Base-by-base conservation (phyloP, 1,140 invertebrate genomes). In the Temnothorax curvispinosus region DNA sequence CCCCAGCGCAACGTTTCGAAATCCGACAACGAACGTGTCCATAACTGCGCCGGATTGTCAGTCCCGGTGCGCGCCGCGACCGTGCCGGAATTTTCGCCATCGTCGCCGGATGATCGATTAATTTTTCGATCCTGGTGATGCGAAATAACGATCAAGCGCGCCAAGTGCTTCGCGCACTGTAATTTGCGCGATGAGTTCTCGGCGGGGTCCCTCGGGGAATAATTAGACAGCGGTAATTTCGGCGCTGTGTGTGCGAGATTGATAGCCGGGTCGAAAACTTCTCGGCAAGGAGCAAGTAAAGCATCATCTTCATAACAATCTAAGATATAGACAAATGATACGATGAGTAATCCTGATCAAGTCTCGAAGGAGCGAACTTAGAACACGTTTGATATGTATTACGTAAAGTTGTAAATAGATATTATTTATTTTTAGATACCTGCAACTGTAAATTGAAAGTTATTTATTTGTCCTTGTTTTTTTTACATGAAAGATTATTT, bases 171-270 rank as follows among this genome's bases (percentile, higher is more conserved):
- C 18, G 18, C 50, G 11, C 8, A 13, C 44, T 38, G 35, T 58
- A 85, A 85, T 85, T 85, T 85, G 72, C 76, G 41, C 77, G 54
- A 80, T 78, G 60, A 65, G 85, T 87, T 85, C 58, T 21, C 77
- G 41, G 44, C 72, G 27, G 58, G n/a, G 62, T 87, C 65, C 62
- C 88, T 41, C 72, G 35, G 85, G 65, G 85, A 90, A 86, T 75
- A 90, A 90, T 90, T 90, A 87, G 88, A 72, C 85, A 80, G 44
- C 54, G 75, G 52, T 89, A 87, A 87, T 87, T 87, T 82, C 35
- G n/a, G 21, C 38, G 32, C 2, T 47, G 52, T 58, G 27, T 27
- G 35, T 81, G 64, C 11, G 32, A 41, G 64, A 87, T 58, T 76
- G 89, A 88, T 84, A 41, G 71, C 9, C 58, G 4, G 21, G 56